Evolutionary conservation across 2,113 vertebrate genomes (phyloP).

Genomic region (Cololabis saira): DNA sequence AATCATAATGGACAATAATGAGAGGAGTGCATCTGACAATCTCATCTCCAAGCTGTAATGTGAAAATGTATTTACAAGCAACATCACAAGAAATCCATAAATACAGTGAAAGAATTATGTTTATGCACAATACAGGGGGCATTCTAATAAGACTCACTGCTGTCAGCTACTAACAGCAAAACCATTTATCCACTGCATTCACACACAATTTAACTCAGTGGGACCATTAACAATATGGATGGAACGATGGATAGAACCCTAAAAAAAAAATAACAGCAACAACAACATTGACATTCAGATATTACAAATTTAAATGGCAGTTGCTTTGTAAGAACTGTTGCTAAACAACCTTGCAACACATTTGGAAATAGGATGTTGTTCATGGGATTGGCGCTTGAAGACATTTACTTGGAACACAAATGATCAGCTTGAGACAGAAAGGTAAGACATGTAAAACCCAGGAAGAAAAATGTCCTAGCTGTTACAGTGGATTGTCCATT

Average conservation of each 20-base stretch:
- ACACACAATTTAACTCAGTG: constrained; percentile 23
- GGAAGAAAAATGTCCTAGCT: constrained; percentile 51
- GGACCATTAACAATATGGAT: constrained; percentile 49
- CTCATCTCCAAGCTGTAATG: constrained; percentile 38
- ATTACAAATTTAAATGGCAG: constrained; percentile 35
- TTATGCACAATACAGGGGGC: constrained; percentile 51
- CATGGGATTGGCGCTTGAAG: constrained; percentile 44
- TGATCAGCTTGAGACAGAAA: constrained; percentile 57
- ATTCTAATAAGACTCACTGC: constrained; percentile 57
- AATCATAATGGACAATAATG: constrained; percentile 26
- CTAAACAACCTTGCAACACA: constrained; percentile 14
- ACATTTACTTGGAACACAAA: constrained; percentile 60
- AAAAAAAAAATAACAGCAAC: constrained; percentile 44
- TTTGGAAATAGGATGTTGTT: constrained; percentile 38
- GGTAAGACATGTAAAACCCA: constrained; percentile 33
- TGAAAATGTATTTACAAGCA: constrained; percentile 54
- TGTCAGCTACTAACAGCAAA: constrained; percentile 36
- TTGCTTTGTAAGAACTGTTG: constrained; percentile 16
- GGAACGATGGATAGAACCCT: constrained; percentile 51
- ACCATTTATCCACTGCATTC: constrained; percentile 20
- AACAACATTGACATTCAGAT: constrained; percentile 2
- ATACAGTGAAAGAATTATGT: constrained; percentile 72
- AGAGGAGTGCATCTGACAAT: constrained; percentile 24
- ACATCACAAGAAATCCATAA: constrained; percentile 60
- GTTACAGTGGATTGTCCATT: constrained; percentile 54